Evolutionary conservation across 2,113 vertebrate genomes (phyloP), one percentile per base, ranked within the genome.

Genomic region (Epinephelus lanceolatus): DNA sequence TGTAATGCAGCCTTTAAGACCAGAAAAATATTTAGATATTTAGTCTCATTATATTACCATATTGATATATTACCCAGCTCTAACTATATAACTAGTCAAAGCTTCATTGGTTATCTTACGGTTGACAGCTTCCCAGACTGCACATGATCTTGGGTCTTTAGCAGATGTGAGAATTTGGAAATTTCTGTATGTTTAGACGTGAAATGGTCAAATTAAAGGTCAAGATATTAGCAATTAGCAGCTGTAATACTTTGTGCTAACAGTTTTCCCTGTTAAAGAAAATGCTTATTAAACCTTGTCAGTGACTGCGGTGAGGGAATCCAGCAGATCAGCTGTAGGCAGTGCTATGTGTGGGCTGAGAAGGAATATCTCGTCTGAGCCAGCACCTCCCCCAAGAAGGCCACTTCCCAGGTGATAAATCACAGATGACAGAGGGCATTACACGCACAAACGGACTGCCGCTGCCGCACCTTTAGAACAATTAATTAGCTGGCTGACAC

Each of bases 401-500:
- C 81, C 87, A 86, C 90, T 87, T 91, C 91, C 88, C 86, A 81
- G 88, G 87, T 89, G 92, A 94, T 94, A 91, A 95, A 94, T 94
- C 91, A 92, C 81, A 75, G 71, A 79, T 91, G 90, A 94, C 90
- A 92, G 85, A 90, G 86, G 89, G 91, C 87, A 92, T 90, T 90
- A 92, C 87, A 92, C 84, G 90, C 90, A 92, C 91, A 94, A 94
- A 88, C 86, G 81, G 86, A 75, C 86, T 59, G 78, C 91, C 83
- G 81, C 83, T 73, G 78, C 86, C 68, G 78, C 80, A 89, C 80
- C 88, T 91, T 91, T 82, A 78, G 37, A 85, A 90, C 93, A 92
- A 95, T 95, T 94, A 95, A 94, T 95, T 93, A 92, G 90, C 93
- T 84, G 73, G 68, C 89, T 90, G 89, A 94, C 93, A 93, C 91